A percentile compares a stretch with the other conserved stretches of the same genome.
Conservation (phyloP, 2,797 vertebrate species). For the Periparus ater region DNA sequence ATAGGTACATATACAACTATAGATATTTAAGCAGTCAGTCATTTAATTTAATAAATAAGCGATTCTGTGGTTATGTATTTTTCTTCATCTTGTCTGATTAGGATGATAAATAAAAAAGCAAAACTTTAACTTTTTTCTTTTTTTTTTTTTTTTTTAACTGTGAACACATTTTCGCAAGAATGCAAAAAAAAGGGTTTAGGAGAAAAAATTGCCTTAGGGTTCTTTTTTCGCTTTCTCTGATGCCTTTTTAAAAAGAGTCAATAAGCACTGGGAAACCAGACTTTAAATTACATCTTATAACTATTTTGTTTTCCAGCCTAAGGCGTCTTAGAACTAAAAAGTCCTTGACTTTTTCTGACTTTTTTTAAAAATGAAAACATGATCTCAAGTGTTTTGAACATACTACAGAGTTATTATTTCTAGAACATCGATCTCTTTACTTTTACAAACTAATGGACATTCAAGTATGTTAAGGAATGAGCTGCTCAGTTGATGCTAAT, state of each 20-base stretch:
- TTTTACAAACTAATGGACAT: not conserved
- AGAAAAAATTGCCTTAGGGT: not conserved
- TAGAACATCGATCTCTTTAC: not conserved
- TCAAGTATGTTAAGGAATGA: not conserved
- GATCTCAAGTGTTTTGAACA: conserved; percentile 2
- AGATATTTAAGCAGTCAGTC: not conserved
- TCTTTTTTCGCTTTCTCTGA: not conserved
- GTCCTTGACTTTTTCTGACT: not conserved
- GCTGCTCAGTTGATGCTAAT: not conserved
- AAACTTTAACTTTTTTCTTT: not conserved
- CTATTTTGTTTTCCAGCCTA: not conserved
- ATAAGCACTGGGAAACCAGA: not conserved
- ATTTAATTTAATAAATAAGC: not conserved
- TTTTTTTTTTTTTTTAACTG: not conserved
- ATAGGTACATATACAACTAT: no score
- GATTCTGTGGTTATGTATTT: not conserved
- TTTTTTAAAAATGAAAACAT: not conserved
- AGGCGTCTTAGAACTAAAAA: not conserved
- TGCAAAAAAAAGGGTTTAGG: not conserved
- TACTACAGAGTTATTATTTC: not conserved
- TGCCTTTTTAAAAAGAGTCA: not conserved
- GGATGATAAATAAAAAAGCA: not conserved
- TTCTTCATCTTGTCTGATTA: not conserved
- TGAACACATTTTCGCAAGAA: not conserved
- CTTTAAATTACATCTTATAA: not conserved